Base-by-base conservation (phyloP, 1,140 invertebrate species). In the Penaeus japonicus region DNA sequence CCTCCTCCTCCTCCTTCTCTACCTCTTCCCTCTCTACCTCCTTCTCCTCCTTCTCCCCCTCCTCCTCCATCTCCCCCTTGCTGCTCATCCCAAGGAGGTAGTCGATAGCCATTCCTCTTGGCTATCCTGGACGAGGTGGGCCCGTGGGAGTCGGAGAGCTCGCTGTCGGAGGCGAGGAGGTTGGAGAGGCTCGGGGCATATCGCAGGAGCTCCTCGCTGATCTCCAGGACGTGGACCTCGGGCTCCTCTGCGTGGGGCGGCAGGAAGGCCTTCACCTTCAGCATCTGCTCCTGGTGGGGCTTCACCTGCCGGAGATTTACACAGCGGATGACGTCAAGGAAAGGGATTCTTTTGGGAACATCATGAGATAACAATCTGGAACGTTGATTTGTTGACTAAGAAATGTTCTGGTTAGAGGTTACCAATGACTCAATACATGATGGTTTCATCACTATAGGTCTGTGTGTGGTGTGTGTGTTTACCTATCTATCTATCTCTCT, bases 171-270 rank as follows among this genome's bases (percentile, higher is more conserved):
- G 39, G 54, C 80, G 0, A 88, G 53, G 54, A 88, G 80, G 80
- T 88, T 88, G 59, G 86, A 88, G 54, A 88, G 86, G 30, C 79
- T 82, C 4, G 86, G 86, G 53, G 86, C 86, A 65, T 88, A 88
- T 15, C 86, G 39, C 27, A 88, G 80, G 17, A 88, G 39, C 30
- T 83, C 86, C 32, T 88, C 80, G 24, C 86, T 88, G 10, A 88
- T 30, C 24, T 88, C 86, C 27, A 88, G 30, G 35, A 88, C 73
- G 80, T 88, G 86, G 22, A 88, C 73, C 70, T 88, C 86, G 2
- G 86, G 86, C n/a, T 88, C 86, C 0, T 75, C 86, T 7, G 86
- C 86, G 53, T 83, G 80, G 0, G 86, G 86, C 22, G 86, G 86
- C 24, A 88, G 79, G 70, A 88, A 88, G 70, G 62, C 83, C 80